These are phyloP conservation scores for Ceyx melanurus DNA, from an alignment of 2,113 vertebrate species.

Conservation along the genomic window DNA sequence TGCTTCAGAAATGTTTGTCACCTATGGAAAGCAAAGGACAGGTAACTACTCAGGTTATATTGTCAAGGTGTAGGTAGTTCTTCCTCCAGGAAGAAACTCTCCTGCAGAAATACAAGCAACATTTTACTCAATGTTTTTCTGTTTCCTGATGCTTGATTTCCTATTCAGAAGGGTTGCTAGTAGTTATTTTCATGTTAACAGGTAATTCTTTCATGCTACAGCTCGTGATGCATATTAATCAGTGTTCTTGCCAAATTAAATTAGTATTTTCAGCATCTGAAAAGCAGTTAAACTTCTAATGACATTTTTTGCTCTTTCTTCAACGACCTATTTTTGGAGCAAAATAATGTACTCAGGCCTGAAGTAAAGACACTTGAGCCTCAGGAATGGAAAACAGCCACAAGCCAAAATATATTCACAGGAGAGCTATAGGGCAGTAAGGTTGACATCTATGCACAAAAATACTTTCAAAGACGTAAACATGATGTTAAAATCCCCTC, in stretches of 20 bases:
- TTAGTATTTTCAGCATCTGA: slow-evolving; percentile 25
- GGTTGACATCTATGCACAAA: slow-evolving; percentile 38
- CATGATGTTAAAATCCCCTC: slow-evolving; percentile 21
- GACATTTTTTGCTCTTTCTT: slow-evolving; percentile 28
- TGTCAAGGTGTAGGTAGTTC: not conserved
- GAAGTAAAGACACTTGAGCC: slow-evolving; percentile 49
- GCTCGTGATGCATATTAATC: slow-evolving; percentile 33
- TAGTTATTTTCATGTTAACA: slow-evolving; percentile 12
- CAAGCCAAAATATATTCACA: slow-evolving; percentile 45
- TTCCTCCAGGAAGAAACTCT: not conserved
- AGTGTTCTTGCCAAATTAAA: slow-evolving; percentile 45
- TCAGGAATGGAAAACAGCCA: slow-evolving; percentile 61
- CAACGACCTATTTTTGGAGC: slow-evolving; percentile 55
- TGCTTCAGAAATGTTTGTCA: not conserved
- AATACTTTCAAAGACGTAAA: slow-evolving; percentile 47
- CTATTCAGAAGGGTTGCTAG: slow-evolving; percentile 11
- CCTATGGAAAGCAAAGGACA: not conserved
- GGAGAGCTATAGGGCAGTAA: slow-evolving; percentile 41
- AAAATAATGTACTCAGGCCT: slow-evolving; percentile 53
- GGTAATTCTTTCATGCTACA: slow-evolving; percentile 40
- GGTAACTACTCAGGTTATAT: not conserved
- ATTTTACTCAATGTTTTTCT: not conserved
- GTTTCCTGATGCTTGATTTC: not conserved
- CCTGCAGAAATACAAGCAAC: not conserved
- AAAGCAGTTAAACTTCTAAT: slow-evolving; percentile 62